Evolutionary conservation across 2,113 vertebrate species (phyloP), one percentile per base, ranked within the genome.

Genomic region (Marmota flaviventris): DNA sequence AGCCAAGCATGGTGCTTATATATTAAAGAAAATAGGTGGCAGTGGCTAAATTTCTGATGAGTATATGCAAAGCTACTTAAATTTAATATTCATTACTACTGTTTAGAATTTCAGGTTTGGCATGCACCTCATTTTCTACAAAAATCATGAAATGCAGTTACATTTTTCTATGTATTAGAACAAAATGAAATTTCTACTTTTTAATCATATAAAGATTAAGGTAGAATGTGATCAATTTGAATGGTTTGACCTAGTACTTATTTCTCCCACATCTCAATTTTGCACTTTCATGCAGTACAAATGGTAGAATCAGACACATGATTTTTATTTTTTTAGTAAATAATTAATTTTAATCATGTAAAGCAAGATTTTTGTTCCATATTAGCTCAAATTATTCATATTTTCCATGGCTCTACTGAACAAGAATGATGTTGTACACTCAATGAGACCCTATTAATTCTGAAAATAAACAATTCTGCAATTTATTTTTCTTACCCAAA

Each of bases 311-410:
- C 42, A 82, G 72, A 51, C 12, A 79, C 65, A 86, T 32, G 67
- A 29, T 69, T 93, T 76, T 10, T 22, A 70, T 42, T 34, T 70
- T 81, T 82, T 32, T 95, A 92, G 56, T 37, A 34, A 91, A 34
- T 65, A 29, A 63, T 13, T 73, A n/a, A 87, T n/a, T 72, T 96
- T 93, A 93, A 29, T 93, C 2, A 91, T 81, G 56, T 58, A 20
- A 58, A 9, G 5, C 67, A 3, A 9, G 5, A 9, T 92, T 91
- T 76, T 12, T 76, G 51, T 77, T 95, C 8, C 65, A 91, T 58
- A 88, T 42, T 51, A 51, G 42, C 17, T 86, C 37, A 91, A n/a
- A 34, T 2, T 76, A 48, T 14, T 58, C 56, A 5, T 27, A 39
- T 58, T 84, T 91, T 77, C n/a, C 69, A 4, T 0, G 4, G 25